Conservation (phyloP, 1,140 invertebrate species). For the Helicoverpa armigera region DNA sequence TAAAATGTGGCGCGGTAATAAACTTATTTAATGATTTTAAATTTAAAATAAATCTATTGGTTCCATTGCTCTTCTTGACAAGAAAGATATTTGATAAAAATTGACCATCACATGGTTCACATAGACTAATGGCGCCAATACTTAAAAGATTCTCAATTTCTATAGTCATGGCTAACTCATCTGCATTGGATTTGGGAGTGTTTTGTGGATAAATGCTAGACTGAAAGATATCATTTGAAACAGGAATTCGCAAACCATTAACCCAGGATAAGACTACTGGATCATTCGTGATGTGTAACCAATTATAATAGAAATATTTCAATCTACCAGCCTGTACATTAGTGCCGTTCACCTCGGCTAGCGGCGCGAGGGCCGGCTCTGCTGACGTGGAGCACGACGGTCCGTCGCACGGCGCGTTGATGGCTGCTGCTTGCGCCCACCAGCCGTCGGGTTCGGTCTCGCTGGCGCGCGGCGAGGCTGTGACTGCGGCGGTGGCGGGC, state of each 20-base stretch:
- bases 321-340: neutral
- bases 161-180: neutral
- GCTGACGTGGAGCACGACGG: too few species aligned
- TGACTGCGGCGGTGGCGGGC: too few species aligned
- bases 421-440: neutral
- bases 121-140: constrained; percentile 38
- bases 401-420: neutral
- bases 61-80: constrained; percentile 59
- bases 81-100: constrained; percentile 56
- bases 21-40: constrained; percentile 59
- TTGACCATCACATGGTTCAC: constrained; percentile 42
- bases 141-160: neutral
- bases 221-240: neutral
- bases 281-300: neutral
- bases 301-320: neutral
- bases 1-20: constrained; percentile 57
- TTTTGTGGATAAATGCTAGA: neutral
- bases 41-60: constrained; percentile 60
- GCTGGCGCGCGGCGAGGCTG: neutral
- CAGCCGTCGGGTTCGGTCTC: neutral
- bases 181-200: neutral
- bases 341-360: neutral
- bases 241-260: neutral
- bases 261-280: neutral
- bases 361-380: neutral